phyloP scores from a whole-genome alignment of 2,797 vertebrate species.

The Diplodus puntazzo region DNA sequence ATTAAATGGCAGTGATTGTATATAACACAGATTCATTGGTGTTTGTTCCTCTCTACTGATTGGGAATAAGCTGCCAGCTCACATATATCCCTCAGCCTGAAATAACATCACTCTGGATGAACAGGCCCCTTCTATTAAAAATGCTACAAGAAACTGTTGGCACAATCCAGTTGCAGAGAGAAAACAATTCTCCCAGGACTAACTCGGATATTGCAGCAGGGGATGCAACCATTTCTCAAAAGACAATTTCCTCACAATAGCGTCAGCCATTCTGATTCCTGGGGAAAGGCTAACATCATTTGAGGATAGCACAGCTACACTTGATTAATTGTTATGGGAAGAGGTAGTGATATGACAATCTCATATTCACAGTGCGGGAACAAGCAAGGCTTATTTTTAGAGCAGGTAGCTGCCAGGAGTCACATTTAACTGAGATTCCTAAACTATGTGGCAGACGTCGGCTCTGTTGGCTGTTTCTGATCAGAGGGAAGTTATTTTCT shows the following conservation, averaged over 20 bases:
- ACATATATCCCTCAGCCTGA: slow-evolving; percentile 56
- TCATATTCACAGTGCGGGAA: slow-evolving; percentile 74
- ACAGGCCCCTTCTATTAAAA: slow-evolving; percentile 45
- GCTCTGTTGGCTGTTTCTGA: slow-evolving; percentile 46
- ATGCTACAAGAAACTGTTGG: slow-evolving; percentile 29
- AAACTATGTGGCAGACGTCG: slow-evolving; percentile 46
- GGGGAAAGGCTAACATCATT: slow-evolving; percentile 74
- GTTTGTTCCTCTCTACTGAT: slow-evolving; percentile 55
- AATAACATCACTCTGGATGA: slow-evolving; percentile 55
- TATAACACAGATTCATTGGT: slow-evolving; percentile 43
- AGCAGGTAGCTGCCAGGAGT: slow-evolving; percentile 67
- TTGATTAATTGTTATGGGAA: slow-evolving; percentile 84
- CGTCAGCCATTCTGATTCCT: slow-evolving; percentile 65
- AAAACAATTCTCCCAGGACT: slow-evolving; percentile 62
- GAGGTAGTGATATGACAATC: slow-evolving; percentile 77
- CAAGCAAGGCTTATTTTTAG: slow-evolving; percentile 76
- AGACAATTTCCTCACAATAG: slow-evolving; percentile 75
- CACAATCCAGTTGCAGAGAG: slow-evolving; percentile 45
- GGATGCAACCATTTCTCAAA: slow-evolving; percentile 71
- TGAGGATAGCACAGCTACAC: slow-evolving; percentile 67
- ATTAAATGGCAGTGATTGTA: slow-evolving; percentile 31
- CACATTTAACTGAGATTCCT: slow-evolving; percentile 62
- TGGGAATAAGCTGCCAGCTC: slow-evolving; percentile 52
- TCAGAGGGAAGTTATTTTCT: slow-evolving; percentile 49
- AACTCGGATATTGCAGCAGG: slow-evolving; percentile 66